phyloP scores from a whole-genome alignment of 2,113 vertebrate genomes.

The Istiophorus platypterus region DNA sequence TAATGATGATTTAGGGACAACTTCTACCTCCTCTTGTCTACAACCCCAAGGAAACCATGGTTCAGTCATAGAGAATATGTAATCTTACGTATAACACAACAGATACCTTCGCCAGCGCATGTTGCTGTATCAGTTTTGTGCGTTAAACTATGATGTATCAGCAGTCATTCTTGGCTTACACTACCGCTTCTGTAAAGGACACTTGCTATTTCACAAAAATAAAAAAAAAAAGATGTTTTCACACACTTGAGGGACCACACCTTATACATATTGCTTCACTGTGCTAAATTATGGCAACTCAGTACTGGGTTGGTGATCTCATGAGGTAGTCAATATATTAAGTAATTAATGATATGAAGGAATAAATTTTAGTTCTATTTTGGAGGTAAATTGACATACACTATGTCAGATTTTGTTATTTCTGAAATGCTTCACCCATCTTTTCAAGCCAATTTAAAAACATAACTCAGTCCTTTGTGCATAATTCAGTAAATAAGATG shows the following conservation, averaged over 20 bases:
- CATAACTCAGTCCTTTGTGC: neutral
- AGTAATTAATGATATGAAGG: neutral
- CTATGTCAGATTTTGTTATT: neutral
- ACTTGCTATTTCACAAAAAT: neutral
- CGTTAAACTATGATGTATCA: neutral
- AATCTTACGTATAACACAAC: constrained; percentile 25
- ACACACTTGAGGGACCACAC: neutral
- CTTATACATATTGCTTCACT: neutral
- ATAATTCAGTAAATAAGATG: neutral
- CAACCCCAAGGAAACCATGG: constrained; percentile 34
- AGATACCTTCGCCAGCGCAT: constrained; percentile 5
- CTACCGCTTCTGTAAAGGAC: neutral
- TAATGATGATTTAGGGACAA: constrained; percentile 55
- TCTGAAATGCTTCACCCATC: neutral
- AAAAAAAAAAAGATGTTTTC: neutral
- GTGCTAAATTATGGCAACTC: neutral
- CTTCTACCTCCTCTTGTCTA: constrained; percentile 30
- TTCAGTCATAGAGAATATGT: constrained; percentile 37
- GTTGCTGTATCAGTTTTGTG: constrained; percentile 5
- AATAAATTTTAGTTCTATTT: neutral
- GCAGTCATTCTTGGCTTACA: neutral
- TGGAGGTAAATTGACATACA: neutral
- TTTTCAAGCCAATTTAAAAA: neutral
- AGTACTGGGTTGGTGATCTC: neutral
- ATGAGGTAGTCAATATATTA: neutral